Base-by-base conservation (phyloP, 2,797 vertebrate species). In the Peromyscus aztecus region DNA sequence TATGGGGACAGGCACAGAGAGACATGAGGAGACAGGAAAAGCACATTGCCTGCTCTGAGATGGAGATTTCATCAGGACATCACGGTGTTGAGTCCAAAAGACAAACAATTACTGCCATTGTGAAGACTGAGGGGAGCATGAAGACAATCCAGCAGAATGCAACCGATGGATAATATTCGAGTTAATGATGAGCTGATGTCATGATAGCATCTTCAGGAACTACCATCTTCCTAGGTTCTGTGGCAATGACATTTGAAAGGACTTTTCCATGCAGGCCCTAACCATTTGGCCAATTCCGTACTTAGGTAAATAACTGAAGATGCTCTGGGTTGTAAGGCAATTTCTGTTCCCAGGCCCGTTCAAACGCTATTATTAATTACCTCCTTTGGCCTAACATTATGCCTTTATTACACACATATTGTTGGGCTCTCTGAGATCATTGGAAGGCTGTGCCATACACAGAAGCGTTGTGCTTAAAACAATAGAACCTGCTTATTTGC, bases 401-500 rank as follows among this genome's bases (percentile, higher is more conserved):
- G 78, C 94, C 96, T 97, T 97, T 94, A 83, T 81, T 94, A 85
- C 87, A 94, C 37, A 96, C 13, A 69, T 92, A 92, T 81, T 98
- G 90, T 94, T 92, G 97, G 96, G 67, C 90, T 98, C 55, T 83
- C 63, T 92, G 81, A 0, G 59, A 91, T 97, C 96, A 98, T 98
- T 97, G 98, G 97, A 97, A 98, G 98, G 97, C 97, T 95, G 23
- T 92, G 97, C 55, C 97, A 85, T 97, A 95, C 96, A 98, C 94
- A 97, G 97, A 98, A 96, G 90, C 94, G 92, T 96, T 97, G 96
- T 94, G 96, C 97, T 98, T 98, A 98, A 98, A 98, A 98, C 98
- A 97, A 98, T 98, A 97, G 97, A 98, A 94, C 93, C 91, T 97
- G 96, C 98, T 97, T 98, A 98, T 98, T 97, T 97, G 98, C 98